Evolutionary conservation across 2,797 vertebrate species (phyloP).

Genomic region (Galago senegalensis): DNA sequence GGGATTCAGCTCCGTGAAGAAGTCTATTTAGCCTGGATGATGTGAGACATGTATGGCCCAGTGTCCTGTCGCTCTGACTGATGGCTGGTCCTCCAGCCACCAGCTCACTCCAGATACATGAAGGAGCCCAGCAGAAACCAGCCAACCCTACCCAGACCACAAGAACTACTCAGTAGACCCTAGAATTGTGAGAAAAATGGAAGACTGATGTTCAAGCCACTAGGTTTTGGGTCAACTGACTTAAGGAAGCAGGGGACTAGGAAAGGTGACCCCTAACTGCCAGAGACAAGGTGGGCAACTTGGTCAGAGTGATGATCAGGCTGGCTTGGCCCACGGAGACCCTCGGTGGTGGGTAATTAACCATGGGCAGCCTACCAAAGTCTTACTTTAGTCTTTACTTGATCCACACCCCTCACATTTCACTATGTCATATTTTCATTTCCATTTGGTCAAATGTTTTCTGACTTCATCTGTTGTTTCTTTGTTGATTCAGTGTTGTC

Average conservation of each 20-base stretch:
- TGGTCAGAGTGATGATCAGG: neutral
- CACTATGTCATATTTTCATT: neutral
- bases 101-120: neutral
- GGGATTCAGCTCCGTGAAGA: neutral
- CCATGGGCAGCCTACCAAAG: neutral
- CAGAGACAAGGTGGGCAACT: neutral
- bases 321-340: neutral
- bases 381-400: neutral
- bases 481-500: neutral
- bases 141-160: neutral
- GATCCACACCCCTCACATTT: neutral
- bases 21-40: neutral
- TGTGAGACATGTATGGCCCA: neutral
- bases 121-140: neutral
- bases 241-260: neutral
- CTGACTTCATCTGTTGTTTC: neutral
- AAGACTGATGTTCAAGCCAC: neutral
- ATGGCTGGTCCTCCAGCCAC: neutral
- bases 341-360: neutral
- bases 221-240: neutral
- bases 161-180: neutral
- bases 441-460: slow-evolving; percentile 1
- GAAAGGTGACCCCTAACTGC: neutral
- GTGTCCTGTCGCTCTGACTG: neutral
- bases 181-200: neutral